Conservation (phyloP, 2,797 vertebrate genomes). For the Menidia menidia region DNA sequence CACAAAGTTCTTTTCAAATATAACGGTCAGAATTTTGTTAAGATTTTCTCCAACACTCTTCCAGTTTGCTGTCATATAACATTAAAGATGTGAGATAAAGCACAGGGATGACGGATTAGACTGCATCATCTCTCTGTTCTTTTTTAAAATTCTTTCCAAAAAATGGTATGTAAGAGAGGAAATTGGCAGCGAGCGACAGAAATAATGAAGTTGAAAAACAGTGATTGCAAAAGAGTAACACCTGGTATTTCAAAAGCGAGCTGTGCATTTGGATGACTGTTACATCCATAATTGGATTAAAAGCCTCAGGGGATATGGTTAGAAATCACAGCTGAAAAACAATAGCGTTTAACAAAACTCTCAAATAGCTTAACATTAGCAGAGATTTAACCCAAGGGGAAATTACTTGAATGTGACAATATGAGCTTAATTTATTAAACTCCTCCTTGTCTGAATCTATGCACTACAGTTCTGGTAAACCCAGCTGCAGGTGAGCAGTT, state of each 20-base stretch:
- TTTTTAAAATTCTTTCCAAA: not conserved
- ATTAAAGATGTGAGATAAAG: not conserved
- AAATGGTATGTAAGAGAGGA: conserved; percentile 34
- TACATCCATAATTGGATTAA: conserved; percentile 24
- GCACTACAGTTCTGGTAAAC: conserved; percentile 9
- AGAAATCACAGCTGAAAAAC: conserved; percentile 27
- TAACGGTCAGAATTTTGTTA: not conserved
- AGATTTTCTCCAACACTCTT: not conserved
- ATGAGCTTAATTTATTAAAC: conserved; percentile 6
- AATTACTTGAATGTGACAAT: conserved; percentile 16
- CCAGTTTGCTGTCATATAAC: not conserved
- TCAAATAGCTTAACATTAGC: conserved; percentile 25
- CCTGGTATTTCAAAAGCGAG: conserved; percentile 60
- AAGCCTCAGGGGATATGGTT: conserved; percentile 16
- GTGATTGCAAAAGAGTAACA: conserved; percentile 32
- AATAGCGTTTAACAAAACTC: conserved; percentile 18
- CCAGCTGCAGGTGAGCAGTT: conserved; percentile 21
- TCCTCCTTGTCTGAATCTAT: not conserved
- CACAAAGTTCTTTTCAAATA: not conserved
- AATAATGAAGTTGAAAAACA: conserved; percentile 37
- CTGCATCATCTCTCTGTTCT: conserved; percentile 5
- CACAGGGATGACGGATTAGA: conserved; percentile 2
- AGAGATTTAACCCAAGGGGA: conserved; percentile 7
- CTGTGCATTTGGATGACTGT: conserved; percentile 22
- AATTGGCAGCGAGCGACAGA: conserved; percentile 46